Conservation (phyloP, 2,113 vertebrate genomes). For the Eleginops maclovinus region DNA sequence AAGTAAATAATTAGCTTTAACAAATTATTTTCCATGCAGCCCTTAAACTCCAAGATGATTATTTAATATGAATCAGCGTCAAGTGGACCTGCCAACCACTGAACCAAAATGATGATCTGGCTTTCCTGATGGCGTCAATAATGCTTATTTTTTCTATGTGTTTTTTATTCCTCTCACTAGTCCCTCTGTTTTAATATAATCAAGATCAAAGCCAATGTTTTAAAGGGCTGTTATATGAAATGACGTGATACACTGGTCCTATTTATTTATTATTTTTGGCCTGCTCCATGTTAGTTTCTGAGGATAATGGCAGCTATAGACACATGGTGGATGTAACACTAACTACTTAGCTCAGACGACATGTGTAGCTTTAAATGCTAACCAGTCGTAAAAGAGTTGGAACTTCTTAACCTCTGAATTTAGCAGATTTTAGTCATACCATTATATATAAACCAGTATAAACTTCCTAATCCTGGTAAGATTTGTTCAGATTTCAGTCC, state of each 20-base stretch:
- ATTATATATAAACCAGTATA: conserved; percentile 9
- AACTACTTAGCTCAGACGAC: not conserved
- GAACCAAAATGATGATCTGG: conserved; percentile 34
- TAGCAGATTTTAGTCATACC: not conserved
- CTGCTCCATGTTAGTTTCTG: not conserved
- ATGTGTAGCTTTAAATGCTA: conserved; percentile 21
- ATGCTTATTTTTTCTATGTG: not conserved
- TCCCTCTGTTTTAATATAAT: conserved; percentile 37
- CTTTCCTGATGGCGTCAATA: conserved; percentile 17
- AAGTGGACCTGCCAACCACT: conserved; percentile 10
- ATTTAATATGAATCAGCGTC: not conserved
- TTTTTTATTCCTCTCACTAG: conserved; percentile 33
- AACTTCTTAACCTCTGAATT: not conserved
- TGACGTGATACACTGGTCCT: not conserved
- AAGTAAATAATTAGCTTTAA: not conserved
- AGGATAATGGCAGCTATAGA: conserved; percentile 7
- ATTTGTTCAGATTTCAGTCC: conserved; percentile 20
- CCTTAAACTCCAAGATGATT: conserved; percentile 14
- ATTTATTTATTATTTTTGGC: not conserved
- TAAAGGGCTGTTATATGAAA: conserved; percentile 14
- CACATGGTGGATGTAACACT: not conserved
- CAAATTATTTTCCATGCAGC: conserved; percentile 10
- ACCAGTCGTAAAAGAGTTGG: not conserved
- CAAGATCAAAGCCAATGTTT: conserved; percentile 14
- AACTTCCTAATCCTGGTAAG: not conserved